A percentile compares a stretch with the other conserved stretches of the same genome.
phyloP scores from a whole-genome alignment of 2,888 invertebrate genomes.

The Cephus pygmeus region DNA sequence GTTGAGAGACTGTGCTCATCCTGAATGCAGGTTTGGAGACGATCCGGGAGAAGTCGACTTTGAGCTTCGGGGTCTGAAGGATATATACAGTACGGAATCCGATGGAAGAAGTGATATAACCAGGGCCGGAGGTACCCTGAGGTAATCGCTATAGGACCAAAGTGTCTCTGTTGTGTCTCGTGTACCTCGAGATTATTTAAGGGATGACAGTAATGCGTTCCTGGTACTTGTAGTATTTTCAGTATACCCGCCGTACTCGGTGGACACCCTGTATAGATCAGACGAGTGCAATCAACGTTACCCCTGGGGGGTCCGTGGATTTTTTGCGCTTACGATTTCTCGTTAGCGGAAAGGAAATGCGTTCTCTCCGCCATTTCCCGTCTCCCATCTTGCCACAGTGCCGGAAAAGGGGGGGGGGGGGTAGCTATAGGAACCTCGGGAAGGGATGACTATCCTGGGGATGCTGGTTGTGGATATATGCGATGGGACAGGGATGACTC shows the following conservation, averaged over 20 bases:
- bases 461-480: neutral
- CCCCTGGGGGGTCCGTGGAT: neutral
- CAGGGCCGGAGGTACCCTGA: neutral
- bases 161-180: neutral
- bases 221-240: neutral
- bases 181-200: neutral
- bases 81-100: neutral
- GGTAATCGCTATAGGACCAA: neutral
- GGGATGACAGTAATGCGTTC: neutral
- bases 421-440: neutral
- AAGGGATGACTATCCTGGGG: neutral
- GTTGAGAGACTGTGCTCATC: neutral
- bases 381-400: neutral
- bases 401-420: neutral
- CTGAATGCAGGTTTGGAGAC: neutral
- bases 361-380: slow-evolving; percentile 7
- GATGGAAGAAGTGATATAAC: neutral
- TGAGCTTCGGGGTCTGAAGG: neutral
- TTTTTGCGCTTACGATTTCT: slow-evolving; percentile 6
- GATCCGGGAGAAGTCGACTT: neutral
- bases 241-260: neutral
- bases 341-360: slow-evolving; percentile 8
- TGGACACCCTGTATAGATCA: neutral
- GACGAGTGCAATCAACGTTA: slow-evolving; percentile 2
- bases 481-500: neutral